Conservation (phyloP, 2,797 vertebrate genomes). For the Intellagama lesueurii region DNA sequence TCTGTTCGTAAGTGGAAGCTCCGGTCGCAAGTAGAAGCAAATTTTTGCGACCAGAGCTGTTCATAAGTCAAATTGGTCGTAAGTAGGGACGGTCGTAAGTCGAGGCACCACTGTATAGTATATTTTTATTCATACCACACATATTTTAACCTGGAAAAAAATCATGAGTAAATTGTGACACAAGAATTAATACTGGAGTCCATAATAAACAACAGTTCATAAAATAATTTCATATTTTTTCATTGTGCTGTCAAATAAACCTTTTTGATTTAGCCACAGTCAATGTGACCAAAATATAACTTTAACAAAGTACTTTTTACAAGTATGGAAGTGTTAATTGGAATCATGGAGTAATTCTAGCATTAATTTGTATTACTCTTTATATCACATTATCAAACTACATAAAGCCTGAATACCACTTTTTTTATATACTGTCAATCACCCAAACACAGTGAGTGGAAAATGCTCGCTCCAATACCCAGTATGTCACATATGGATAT, state of each 20-base stretch:
- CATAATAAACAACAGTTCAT: not conserved
- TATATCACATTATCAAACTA: not conserved
- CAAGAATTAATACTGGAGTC: not conserved
- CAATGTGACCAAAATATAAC: not conserved
- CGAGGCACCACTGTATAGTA: too few species aligned
- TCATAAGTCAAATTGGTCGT: too few species aligned
- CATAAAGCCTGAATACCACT: not conserved
- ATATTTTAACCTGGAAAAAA: not conserved
- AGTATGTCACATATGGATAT: constrained; percentile 11
- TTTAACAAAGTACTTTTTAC: not conserved
- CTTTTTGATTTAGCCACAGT: not conserved
- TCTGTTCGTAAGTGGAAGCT: too few species aligned
- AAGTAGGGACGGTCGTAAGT: too few species aligned
- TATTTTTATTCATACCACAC: not conserved
- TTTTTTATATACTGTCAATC: not conserved
- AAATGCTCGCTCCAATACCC: not conserved
- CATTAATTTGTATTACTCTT: constrained; percentile 2
- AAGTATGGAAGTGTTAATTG: not conserved
- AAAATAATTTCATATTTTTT: not conserved
- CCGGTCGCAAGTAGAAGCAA: too few species aligned
- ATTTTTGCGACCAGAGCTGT: too few species aligned
- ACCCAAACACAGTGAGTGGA: not conserved
- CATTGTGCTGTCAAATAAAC: not conserved
- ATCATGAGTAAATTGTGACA: not conserved
- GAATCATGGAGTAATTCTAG: not conserved